Base-by-base conservation (phyloP, 2,797 vertebrate genomes). In the Psittacula echo region DNA sequence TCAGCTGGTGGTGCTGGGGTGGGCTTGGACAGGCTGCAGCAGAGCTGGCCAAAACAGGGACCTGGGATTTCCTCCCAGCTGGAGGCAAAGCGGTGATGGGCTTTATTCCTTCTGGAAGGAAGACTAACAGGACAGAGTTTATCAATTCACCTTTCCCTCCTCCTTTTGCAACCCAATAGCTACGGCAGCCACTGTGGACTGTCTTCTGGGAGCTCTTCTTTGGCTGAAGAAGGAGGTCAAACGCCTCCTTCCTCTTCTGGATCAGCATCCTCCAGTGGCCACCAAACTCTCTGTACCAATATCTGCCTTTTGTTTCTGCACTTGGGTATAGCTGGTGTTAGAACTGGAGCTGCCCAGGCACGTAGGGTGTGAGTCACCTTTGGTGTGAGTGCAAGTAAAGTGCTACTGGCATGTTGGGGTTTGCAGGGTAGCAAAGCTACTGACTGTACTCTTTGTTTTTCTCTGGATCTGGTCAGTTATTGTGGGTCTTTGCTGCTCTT, bases 171-270 rank as follows among this genome's bases (percentile, higher is more conserved):
- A 26, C 50, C 41, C 29, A 39, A 37, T 6, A 44, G 14, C 72
- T 60, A 12, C 0, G 0, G 24, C 47, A 54, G 48, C 48, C 41
- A 2, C 9, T 23, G 45, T 2, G 1, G 42, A 20, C 60, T 61
- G 32, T 53, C 51, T 48, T 26, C 47, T 54, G 45, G 39, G 39
- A 85, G 32, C 58, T 37, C 21, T 41, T 60, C 61, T 72, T n/a
- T 45, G 37, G 53, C 21, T 68, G 41, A 75, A 64, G 76, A 23
- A 70, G 15, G 21, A 51, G 7, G 13, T 61, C 72, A 56, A 5
- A 20, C 42, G 54, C 30, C 34, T 75, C 44, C 44, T 44, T 24
- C 30, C 48, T 60, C 45, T 51, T 27, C 56, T 62, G 60, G 50
- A 37, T 11, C 20, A 22, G 37, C 58, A 65, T n/a, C 70, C 34